These are phyloP conservation scores for Acanthis flammea DNA, from an alignment of 2,797 vertebrate species.

Conservation along the genomic window DNA sequence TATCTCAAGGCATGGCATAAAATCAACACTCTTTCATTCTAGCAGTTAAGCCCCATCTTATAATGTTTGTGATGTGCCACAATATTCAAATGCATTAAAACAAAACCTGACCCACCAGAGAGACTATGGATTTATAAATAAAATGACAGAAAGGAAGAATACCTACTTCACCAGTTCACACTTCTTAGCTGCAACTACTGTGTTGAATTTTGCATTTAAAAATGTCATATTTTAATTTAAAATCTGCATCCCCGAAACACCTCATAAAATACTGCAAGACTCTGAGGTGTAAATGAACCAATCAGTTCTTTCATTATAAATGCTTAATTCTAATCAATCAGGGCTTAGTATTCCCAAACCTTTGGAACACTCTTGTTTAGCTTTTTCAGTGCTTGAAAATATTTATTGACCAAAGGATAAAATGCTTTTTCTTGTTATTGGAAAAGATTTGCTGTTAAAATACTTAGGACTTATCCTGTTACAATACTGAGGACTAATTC, in stretches of 20 bases:
- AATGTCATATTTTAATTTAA: neutral
- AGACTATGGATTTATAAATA: conserved; percentile 8
- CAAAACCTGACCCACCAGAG: neutral
- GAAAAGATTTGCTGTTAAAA: neutral
- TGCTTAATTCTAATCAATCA: conserved; percentile 13
- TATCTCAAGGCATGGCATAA: neutral
- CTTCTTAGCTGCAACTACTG: neutral
- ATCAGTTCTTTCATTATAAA: neutral
- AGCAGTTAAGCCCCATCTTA: neutral
- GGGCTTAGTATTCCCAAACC: neutral
- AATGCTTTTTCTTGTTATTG: neutral
- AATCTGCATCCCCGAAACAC: neutral
- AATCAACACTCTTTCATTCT: conserved; percentile 30
- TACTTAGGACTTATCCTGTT: neutral
- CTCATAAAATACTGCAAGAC: neutral
- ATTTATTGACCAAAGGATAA: neutral
- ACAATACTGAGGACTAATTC: neutral
- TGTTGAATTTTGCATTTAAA: neutral
- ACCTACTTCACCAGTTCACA: neutral
- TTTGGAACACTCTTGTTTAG: neutral
- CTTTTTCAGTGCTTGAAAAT: conserved; percentile 1
- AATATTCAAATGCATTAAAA: neutral
- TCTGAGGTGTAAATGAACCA: neutral
- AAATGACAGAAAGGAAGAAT: neutral
- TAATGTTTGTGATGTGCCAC: neutral